phyloP scores from a whole-genome alignment of 1,140 invertebrate genomes.

The Vollenhovia emeryi region DNA sequence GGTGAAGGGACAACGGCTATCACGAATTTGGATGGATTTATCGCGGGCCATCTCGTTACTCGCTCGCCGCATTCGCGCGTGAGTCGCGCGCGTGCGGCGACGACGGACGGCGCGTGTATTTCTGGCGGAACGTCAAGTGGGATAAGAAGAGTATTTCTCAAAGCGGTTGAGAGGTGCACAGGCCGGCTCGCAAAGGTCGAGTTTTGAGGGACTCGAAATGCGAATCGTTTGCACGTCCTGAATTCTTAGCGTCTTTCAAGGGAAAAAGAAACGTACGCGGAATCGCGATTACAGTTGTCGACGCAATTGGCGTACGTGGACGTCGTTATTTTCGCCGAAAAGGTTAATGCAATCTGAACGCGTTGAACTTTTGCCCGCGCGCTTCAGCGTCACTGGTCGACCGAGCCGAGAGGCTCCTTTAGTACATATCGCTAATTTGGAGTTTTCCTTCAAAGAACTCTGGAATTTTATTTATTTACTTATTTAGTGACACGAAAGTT shows the following conservation, averaged over 20 bases:
- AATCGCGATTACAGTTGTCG: conserved; percentile 11
- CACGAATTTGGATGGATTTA: neutral
- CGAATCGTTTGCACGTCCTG: neutral
- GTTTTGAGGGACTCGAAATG: neutral
- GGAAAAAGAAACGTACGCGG: neutral
- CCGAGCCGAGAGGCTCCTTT: neutral
- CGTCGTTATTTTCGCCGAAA: neutral
- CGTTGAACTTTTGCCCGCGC: neutral
- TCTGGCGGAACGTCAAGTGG: conserved; percentile 56
- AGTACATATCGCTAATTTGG: neutral
- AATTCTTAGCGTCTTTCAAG: neutral
- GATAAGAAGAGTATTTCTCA: conserved; percentile 48
- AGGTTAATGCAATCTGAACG: neutral
- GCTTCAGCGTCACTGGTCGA: neutral
- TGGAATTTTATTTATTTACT: neutral
- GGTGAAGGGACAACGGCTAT: neutral
- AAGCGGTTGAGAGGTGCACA: neutral
- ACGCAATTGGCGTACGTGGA: neutral
- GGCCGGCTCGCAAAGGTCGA: conserved; percentile 15
- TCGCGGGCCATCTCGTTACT: conserved; percentile 9
- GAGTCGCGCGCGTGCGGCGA: conserved; percentile 6
- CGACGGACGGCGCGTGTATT: conserved; percentile 49
- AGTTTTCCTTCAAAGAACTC: neutral
- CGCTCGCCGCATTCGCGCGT: neutral
- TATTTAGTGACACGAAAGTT: neutral